Evolutionary conservation across 2,888 invertebrate genomes (phyloP).

Genomic region (Hirtodrosophila trivittata): DNA sequence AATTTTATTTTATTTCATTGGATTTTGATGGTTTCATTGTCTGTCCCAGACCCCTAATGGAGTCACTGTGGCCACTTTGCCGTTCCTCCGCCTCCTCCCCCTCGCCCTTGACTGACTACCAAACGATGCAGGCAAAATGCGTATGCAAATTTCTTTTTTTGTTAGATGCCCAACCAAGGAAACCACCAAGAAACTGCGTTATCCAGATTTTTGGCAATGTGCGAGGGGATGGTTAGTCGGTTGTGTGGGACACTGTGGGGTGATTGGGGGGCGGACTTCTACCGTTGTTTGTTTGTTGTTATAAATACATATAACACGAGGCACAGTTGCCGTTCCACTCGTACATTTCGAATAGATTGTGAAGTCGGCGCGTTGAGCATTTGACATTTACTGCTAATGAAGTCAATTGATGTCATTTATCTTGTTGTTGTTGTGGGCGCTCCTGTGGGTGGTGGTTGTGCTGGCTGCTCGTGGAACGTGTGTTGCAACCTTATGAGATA

Average conservation of each 20-base stretch:
- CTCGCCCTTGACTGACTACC: slow-evolving; percentile 42
- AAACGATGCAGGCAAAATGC: slow-evolving; percentile 81
- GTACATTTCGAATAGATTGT: slow-evolving; percentile 35
- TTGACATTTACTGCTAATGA: slow-evolving; percentile 81
- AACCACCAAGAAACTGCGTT: slow-evolving; percentile 34
- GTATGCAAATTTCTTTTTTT: slow-evolving; percentile 81
- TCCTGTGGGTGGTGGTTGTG: slow-evolving; percentile 4
- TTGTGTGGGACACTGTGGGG: slow-evolving; percentile 1
- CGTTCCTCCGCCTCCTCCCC: background rate
- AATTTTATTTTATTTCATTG: slow-evolving; percentile 83
- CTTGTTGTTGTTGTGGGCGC: slow-evolving; percentile 42
- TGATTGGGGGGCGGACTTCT: slow-evolving; percentile 11
- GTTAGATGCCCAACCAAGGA: slow-evolving; percentile 4
- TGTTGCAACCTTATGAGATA: slow-evolving; percentile 20
- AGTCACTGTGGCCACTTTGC: slow-evolving; percentile 69
- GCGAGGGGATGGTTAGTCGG: slow-evolving; percentile 21
- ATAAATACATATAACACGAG: slow-evolving; percentile 63
- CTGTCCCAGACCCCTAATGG: slow-evolving; percentile 59
- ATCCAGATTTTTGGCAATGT: slow-evolving; percentile 52
- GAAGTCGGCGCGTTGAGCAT: slow-evolving; percentile 36
- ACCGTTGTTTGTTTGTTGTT: slow-evolving; percentile 55
- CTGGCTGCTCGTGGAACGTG: slow-evolving; percentile 3
- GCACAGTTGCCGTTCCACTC: slow-evolving; percentile 15
- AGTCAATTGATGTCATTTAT: slow-evolving; percentile 83
- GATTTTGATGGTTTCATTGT: slow-evolving; percentile 83